phyloP scores from a whole-genome alignment of 2,113 vertebrate species.

The Phylloscopus trochiloides region DNA sequence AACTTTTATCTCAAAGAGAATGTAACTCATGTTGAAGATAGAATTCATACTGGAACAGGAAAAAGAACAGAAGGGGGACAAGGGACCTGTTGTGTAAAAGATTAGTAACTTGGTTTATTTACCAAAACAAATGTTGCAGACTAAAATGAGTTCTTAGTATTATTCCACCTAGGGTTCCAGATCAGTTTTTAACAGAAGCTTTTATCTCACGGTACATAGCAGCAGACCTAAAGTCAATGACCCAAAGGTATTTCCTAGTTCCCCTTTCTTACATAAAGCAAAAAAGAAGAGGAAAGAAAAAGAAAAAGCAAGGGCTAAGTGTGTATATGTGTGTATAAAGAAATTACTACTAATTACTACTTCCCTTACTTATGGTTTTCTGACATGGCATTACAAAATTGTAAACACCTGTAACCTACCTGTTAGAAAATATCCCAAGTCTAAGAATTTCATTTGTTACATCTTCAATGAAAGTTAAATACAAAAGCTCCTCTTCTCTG shows the following conservation, averaged over 20 bases:
- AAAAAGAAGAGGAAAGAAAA: background rate
- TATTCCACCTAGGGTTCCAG: background rate
- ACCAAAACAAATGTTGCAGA: background rate
- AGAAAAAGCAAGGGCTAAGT: background rate
- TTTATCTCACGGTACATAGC: background rate
- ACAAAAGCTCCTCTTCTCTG: slow-evolving; percentile 89
- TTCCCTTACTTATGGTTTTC: background rate
- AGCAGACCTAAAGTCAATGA: background rate
- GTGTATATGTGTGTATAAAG: background rate
- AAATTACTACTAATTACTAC: background rate
- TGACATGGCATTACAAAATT: background rate
- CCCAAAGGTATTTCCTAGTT: background rate
- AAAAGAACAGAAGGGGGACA: background rate
- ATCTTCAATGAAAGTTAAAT: slow-evolving; percentile 89
- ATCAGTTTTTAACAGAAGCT: background rate
- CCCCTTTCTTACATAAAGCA: background rate
- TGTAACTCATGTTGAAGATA: background rate
- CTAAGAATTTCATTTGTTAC: slow-evolving; percentile 91
- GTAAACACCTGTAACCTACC: slow-evolving; percentile 69
- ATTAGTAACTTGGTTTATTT: background rate
- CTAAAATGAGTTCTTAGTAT: background rate
- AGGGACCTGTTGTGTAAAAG: background rate
- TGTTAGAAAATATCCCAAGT: slow-evolving; percentile 87
- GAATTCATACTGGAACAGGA: background rate
- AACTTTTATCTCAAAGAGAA: background rate